Evolutionary conservation across 2,888 invertebrate species (phyloP), one percentile per base, ranked within the genome.

Genomic region (Agapostemon virescens): DNA sequence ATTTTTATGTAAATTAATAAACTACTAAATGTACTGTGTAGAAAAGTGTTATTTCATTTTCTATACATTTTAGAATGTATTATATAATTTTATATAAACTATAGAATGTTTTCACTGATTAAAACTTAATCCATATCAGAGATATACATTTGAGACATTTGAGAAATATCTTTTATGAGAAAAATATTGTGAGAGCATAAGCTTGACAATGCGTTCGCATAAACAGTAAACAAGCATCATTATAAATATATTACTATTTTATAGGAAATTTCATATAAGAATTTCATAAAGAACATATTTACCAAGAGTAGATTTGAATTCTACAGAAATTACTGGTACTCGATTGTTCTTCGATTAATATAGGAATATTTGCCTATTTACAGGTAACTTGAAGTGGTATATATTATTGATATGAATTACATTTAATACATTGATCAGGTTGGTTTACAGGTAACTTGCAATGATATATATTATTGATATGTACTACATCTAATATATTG

Each of bases 131-230:
- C 97, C 5, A 93, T 98, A 92, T 96, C 95, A 90, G 93, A 95
- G 76, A 98, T 88, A 95, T 96, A 84, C 99, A n/a, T n/a, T n/a
- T n/a, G n/a, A n/a, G n/a, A n/a, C n/a, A n/a, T n/a, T 92, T 98
- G 15, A 94, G 93, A 87, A 93, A 94, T 84, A 97, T 98, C 86
- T 96, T 98, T 86, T 98, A 98, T 89, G 93, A 95, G 71, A 98
- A 98, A 93, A 98, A 98, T 93, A 89, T 93, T 73, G 93, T 97
- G 23, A 94, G 98, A 95, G 97, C 96, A 98, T 98, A 95, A 95
- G 95, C 42, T 94, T 63, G 94, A 30, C 36, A 13, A 5, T 30
- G n/a, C 42, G 17, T 36, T 33, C 0, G 20, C 6, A 40, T 13
- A 52, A 33, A 20, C n/a, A 49, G 2, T 30, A 38, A 1, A 17